Conservation (phyloP, 2,113 vertebrate species). For the Anas platyrhynchos region DNA sequence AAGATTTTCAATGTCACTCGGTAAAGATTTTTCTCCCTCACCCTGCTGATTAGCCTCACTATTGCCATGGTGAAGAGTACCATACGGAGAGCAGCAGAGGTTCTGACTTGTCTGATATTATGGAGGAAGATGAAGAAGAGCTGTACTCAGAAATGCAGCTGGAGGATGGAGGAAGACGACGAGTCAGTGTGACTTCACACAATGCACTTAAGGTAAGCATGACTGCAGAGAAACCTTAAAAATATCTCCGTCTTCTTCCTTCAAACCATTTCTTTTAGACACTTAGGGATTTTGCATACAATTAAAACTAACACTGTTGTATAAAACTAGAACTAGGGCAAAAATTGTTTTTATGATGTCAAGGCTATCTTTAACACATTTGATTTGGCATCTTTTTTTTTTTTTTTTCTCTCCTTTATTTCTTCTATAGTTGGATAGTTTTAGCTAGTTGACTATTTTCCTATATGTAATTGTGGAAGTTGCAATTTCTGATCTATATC, state of each 20-base stretch:
- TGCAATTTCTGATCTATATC: not conserved
- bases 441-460: not conserved
- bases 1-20: not conserved
- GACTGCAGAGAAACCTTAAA: not conserved
- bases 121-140: conserved; percentile 99
- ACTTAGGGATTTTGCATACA: not conserved
- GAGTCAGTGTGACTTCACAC: conserved; percentile 89
- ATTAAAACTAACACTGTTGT: accelerated
- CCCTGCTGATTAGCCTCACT: conserved; percentile 78
- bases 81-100: conserved; percentile 96
- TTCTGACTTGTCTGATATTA: conserved; percentile 95
- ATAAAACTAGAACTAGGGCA: not conserved
- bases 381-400: not conserved
- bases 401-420: not conserved
- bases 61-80: conserved; percentile 92
- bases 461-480: not conserved
- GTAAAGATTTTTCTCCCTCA: not conserved
- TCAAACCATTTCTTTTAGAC: not conserved
- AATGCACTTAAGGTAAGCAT: conserved; percentile 90
- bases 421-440: not conserved
- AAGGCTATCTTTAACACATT: not conserved
- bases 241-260: not conserved
- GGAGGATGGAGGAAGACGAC: conserved; percentile 88
- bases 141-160: conserved; percentile 96
- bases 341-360: not conserved